Base-by-base conservation (phyloP, 2,888 invertebrate genomes). In the Desoria tigrina region DNA sequence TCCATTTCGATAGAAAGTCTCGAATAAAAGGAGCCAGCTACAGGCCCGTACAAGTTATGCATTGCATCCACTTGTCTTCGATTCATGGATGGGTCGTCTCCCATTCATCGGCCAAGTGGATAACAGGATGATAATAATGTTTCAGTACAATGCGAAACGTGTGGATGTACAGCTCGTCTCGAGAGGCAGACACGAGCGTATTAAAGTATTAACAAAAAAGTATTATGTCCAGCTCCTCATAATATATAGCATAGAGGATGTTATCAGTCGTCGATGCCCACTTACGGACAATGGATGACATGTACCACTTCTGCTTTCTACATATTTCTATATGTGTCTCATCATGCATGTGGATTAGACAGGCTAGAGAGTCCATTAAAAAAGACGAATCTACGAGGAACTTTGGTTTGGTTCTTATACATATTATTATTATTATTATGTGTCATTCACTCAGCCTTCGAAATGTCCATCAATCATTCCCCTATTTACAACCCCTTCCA, bases 391-490 rank as follows among this genome's bases (percentile, higher is more conserved):
- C 23, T 42, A 42, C 23, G 21, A 57, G 42, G 18, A 18, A 57
- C 45, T n/a, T 45, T 45, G 16, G n/a, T 45, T 45, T 32, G 6
- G 32, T 45, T 45, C 45, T 45, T 21, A 45, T 6, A n/a, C 16
- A 39, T 39, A 11, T 16, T 21, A 16, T 45, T 32, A 55, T 55
- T 55, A n/a, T 32, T 18, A 26, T 23, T 39, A 57, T 57, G 57
- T 57, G 57, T 57, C 57, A 57, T 57, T 57, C 57, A 57, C 23
- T 57, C 57, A 57, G 57, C 18, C 55, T 57, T 57, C 26, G 6
- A 39, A 57, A 57, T 42, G 57, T 57, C 62, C 68, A 65, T 63
- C 62, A 65, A 62, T 65, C 65, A 68, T 59, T 65, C 60, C 62
- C 68, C 62, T 62, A 32, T 65, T 65, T 55, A 55, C 32, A 24